phyloP scores from a whole-genome alignment of 2,113 vertebrate species.

The Cynocephalus volans region DNA sequence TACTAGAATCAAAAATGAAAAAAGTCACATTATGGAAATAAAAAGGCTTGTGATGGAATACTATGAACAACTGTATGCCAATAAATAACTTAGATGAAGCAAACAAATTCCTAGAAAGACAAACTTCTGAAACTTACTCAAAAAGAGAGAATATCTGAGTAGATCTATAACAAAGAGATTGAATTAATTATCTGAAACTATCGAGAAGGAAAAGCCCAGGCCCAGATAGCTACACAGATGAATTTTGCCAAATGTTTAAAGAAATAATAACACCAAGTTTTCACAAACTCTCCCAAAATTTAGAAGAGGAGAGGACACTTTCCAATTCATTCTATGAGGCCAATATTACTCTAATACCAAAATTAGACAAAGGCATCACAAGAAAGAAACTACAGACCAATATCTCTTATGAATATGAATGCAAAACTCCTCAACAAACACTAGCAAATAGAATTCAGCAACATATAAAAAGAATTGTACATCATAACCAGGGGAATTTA shows the following conservation, averaged over 20 bases:
- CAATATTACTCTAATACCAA: too few species aligned
- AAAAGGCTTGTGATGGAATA: background rate
- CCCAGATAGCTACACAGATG: background rate
- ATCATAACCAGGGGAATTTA: background rate
- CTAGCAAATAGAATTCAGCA: background rate
- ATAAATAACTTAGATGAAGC: background rate
- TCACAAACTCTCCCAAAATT: background rate
- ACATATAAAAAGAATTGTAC: background rate
- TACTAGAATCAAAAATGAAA: background rate
- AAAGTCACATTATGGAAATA: background rate
- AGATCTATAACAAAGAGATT: background rate
- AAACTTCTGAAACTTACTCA: background rate
- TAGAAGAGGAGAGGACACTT: background rate
- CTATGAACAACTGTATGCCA: background rate
- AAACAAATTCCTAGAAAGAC: background rate
- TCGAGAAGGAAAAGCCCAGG: background rate
- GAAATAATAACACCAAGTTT: background rate
- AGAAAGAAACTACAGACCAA: background rate
- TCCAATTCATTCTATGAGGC: background rate
- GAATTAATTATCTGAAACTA: background rate
- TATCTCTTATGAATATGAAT: background rate
- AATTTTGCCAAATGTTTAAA: background rate
- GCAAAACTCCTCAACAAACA: background rate
- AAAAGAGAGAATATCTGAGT: background rate
- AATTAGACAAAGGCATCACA: background rate